Evolutionary conservation across 2,888 invertebrate species (phyloP).

Genomic region (Odontothrips loti): DNA sequence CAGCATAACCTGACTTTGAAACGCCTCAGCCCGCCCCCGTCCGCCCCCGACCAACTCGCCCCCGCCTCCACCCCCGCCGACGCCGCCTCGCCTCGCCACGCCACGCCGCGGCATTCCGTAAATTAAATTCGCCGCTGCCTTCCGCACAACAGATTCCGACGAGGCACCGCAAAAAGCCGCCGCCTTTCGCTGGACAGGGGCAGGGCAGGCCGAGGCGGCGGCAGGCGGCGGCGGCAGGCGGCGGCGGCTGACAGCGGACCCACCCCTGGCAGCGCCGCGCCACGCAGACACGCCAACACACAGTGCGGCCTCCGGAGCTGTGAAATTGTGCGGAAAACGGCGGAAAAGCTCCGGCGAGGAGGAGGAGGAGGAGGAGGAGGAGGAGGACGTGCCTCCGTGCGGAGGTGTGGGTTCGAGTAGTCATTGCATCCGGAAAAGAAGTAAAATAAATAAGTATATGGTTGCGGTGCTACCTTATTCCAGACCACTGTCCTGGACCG

Average conservation of each 20-base stretch:
- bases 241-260: not conserved
- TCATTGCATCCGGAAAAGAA: no score
- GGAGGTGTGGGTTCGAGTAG: no score
- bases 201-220: not conserved
- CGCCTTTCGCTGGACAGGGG: not conserved
- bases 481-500: no score
- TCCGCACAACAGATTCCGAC: constrained; percentile 11
- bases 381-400: no score
- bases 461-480: no score
- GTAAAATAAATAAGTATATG: no score
- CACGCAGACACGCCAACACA: no score
- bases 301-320: no score
- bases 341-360: no score
- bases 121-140: not conserved
- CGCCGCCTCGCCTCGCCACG: not conserved
- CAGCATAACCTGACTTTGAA: not conserved
- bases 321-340: no score
- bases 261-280: not conserved
- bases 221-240: not conserved
- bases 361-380: no score
- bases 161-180: not conserved
- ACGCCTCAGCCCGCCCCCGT: not conserved
- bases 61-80: not conserved
- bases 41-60: not conserved
- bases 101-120: not conserved